These are phyloP conservation scores for Ameiurus melas DNA, from an alignment of 2,113 vertebrate species.

Conservation along the genomic window DNA sequence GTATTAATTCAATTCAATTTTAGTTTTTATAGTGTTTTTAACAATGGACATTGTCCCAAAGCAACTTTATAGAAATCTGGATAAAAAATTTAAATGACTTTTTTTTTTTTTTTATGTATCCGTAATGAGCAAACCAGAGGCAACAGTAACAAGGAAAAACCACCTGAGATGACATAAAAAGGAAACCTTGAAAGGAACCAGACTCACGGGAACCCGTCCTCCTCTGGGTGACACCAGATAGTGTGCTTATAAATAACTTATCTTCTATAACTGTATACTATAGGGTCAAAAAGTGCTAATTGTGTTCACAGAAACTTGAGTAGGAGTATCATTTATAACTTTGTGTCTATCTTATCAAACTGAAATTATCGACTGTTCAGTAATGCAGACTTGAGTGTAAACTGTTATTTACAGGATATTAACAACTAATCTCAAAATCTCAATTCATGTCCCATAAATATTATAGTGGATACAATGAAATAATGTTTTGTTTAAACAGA, in stretches of 20 bases:
- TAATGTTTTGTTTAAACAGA: background rate
- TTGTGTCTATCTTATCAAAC: background rate
- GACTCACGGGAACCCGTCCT: background rate
- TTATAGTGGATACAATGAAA: background rate
- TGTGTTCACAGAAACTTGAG: background rate
- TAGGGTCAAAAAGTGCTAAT: background rate
- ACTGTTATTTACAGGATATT: background rate
- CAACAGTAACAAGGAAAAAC: background rate
- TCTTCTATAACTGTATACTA: background rate
- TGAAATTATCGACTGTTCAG: background rate
- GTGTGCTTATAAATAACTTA: background rate
- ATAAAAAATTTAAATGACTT: background rate
- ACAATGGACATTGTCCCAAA: background rate
- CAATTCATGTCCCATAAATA: background rate
- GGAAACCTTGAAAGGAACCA: background rate
- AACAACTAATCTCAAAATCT: background rate
- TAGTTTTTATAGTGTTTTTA: background rate
- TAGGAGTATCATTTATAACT: background rate
- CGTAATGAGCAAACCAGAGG: background rate
- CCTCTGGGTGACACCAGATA: background rate
- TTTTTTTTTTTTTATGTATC: background rate
- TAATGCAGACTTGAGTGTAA: background rate
- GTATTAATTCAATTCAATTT: background rate
- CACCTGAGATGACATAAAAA: background rate
- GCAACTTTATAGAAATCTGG: background rate